Percentiles rank a stretch among this genome's conserved stretches.
phyloP scores from a whole-genome alignment of 2,113 vertebrate species.

The Rhegmatorhina hoffmannsi region DNA sequence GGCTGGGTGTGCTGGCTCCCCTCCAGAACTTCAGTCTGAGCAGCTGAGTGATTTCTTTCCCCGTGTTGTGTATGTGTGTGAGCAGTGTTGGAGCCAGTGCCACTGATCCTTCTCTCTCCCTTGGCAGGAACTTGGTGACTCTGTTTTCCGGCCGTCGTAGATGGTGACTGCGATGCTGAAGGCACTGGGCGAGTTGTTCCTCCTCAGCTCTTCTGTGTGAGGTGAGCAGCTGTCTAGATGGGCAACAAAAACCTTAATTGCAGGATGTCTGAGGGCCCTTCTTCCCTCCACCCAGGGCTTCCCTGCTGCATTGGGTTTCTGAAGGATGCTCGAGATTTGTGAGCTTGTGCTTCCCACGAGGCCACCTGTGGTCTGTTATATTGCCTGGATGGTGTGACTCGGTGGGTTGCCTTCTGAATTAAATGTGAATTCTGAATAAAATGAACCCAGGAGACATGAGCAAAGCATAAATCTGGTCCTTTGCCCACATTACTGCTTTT shows the following conservation, averaged over 20 bases:
- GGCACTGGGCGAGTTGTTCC: neutral
- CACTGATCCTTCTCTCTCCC: neutral
- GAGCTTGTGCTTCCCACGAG: neutral
- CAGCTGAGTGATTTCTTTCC: neutral
- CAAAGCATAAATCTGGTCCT: neutral
- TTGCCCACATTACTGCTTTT: neutral
- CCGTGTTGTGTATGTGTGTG: neutral
- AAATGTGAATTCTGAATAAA: neutral
- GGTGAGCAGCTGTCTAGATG: neutral
- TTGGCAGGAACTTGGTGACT: neutral
- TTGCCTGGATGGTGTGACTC: neutral
- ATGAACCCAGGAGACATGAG: neutral
- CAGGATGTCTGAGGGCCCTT: neutral
- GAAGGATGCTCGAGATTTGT: neutral
- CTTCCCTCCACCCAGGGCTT: neutral
- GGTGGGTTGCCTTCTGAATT: neutral
- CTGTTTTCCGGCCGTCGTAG: neutral
- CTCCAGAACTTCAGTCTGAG: neutral
- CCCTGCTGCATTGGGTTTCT: neutral
- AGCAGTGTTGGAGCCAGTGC: neutral
- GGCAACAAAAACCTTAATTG: neutral
- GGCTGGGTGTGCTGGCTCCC: neutral
- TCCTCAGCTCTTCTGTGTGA: constrained; percentile 52
- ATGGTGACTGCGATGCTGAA: constrained; percentile 45
- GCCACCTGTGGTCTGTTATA: neutral